A percentile compares a stretch with the other conserved stretches of the same genome.
Conservation (phyloP, 2,113 vertebrate species). For the Casuarius casuarius region DNA sequence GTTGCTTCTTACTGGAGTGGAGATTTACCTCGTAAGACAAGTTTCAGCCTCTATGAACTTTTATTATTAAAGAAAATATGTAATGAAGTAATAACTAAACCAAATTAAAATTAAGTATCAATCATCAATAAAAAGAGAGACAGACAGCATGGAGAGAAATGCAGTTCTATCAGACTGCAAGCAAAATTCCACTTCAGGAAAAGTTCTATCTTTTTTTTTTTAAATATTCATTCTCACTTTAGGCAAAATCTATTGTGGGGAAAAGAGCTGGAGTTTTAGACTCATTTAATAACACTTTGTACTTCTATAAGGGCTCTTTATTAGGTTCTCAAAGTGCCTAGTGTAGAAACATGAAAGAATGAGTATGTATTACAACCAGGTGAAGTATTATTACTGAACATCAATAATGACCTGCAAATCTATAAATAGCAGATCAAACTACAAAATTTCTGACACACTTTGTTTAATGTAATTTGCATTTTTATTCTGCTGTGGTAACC, state of each 20-base stretch:
- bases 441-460: neutral
- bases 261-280: slow-evolving; percentile 49
- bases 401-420: slow-evolving; percentile 15
- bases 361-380: neutral
- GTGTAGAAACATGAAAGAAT: slow-evolving; percentile 3
- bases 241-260: neutral
- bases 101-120: neutral
- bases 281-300: slow-evolving; percentile 30
- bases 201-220: neutral
- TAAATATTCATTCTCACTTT: slow-evolving; percentile 21
- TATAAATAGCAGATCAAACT: slow-evolving; percentile 26
- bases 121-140: neutral
- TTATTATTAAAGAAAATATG: neutral
- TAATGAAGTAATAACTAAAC: neutral
- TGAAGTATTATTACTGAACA: slow-evolving; percentile 7
- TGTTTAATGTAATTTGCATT: neutral
- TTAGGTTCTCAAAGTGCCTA: slow-evolving; percentile 2
- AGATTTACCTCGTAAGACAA: neutral
- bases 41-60: neutral
- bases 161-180: neutral
- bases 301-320: neutral
- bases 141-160: neutral
- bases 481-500: neutral
- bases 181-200: neutral
- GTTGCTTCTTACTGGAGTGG: neutral